Conservation (phyloP, 2,113 vertebrate species). For the Nesospiza acunhae region DNA sequence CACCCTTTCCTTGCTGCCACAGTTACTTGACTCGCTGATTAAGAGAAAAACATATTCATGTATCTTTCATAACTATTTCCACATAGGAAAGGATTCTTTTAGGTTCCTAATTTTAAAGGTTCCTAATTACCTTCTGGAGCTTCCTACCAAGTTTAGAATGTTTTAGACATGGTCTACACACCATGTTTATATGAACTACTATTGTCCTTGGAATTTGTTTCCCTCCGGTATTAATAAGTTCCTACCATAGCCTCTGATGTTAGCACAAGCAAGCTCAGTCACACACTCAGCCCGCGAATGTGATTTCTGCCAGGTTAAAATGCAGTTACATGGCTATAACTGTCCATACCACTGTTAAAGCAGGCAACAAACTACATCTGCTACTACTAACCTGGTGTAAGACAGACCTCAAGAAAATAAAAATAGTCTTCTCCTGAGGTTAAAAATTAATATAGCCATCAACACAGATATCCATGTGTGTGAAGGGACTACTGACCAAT, state of each 20-base stretch:
- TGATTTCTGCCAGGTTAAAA: background rate
- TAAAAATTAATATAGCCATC: background rate
- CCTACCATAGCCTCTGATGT: background rate
- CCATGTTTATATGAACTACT: background rate
- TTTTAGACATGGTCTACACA: background rate
- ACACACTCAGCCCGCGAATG: background rate
- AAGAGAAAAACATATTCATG: background rate
- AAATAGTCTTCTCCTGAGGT: background rate
- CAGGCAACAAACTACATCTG: background rate
- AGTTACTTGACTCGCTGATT: background rate
- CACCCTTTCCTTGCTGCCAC: background rate
- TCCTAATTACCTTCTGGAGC: background rate
- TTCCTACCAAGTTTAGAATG: background rate
- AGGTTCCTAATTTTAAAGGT: too few species aligned
- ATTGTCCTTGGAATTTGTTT: background rate
- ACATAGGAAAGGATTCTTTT: too few species aligned
- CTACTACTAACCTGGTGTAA: background rate
- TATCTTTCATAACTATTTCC: background rate
- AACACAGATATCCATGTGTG: background rate
- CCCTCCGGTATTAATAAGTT: background rate
- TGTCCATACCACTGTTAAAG: background rate
- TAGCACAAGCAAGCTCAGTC: background rate
- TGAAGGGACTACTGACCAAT: background rate
- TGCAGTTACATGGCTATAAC: rapidly evolving
- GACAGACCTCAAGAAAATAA: background rate